Percentiles rank a stretch among this genome's conserved stretches.
Conservation (phyloP, 2,888 invertebrate genomes). For the Eupithecia tripunctaria region DNA sequence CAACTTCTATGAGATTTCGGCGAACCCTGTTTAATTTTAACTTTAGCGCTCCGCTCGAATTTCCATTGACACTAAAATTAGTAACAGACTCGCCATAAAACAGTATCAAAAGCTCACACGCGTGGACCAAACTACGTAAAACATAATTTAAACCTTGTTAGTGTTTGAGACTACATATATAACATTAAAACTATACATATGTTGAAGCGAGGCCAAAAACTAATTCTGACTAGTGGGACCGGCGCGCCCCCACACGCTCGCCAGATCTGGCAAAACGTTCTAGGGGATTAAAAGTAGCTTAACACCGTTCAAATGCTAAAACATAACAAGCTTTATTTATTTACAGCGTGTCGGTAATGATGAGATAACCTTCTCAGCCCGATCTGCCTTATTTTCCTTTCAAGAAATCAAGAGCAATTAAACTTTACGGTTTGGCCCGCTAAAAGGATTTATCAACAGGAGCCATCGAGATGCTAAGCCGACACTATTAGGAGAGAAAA, state of each 20-base stretch:
- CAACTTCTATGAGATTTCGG: conserved; percentile 16
- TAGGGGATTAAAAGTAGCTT: conserved; percentile 60
- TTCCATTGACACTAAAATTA: conserved; percentile 52
- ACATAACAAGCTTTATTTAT: conserved; percentile 43
- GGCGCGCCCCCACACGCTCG: conserved; percentile 42
- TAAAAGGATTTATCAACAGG: conserved; percentile 51
- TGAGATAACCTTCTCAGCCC: conserved; percentile 9
- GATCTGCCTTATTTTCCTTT: conserved; percentile 20
- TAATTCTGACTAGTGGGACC: conserved; percentile 61
- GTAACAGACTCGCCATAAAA: conserved; percentile 53
- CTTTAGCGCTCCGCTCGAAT: conserved; percentile 16
- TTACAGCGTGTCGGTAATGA: conserved; percentile 23
- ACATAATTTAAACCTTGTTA: conserved; percentile 76
- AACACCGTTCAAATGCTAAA: conserved; percentile 54
- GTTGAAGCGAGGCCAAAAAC: conserved; percentile 70
- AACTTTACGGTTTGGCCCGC: conserved; percentile 12
- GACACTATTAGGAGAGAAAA: conserved; percentile 70
- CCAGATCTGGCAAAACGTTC: conserved; percentile 54
- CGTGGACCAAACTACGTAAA: conserved; percentile 59
- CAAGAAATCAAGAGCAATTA: conserved; percentile 24
- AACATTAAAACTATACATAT: conserved; percentile 65
- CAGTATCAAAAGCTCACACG: conserved; percentile 62
- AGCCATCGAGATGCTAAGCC: conserved; percentile 52
- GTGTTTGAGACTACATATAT: conserved; percentile 58
- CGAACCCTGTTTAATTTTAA: conserved; percentile 21